Evolutionary conservation across 2,888 invertebrate species (phyloP), one percentile per base, ranked within the genome.

Genomic region (Patella depressa): DNA sequence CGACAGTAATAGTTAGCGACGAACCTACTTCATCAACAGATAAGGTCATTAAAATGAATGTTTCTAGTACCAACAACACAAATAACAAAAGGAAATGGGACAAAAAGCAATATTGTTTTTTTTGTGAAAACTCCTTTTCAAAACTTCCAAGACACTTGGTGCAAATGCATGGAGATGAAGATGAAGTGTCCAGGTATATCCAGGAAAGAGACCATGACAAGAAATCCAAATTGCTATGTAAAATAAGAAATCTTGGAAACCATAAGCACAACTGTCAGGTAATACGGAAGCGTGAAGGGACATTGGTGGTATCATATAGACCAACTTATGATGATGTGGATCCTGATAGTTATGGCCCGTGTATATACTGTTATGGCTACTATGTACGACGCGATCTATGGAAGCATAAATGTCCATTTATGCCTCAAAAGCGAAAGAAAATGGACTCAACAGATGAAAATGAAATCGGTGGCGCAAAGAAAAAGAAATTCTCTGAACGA

Each of bases 211-310:
- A 57, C 17, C 4, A 7, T 15, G n/a, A 57, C n/a, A 57, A 57
- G 57, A 57, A 57, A 57, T 57, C 57, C 3, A 57, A 57, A 15
- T 17, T 57, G 57, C n/a, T 57, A 3, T 57, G 57, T 57, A 57
- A 57, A n/a, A 17, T 57, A n/a, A 15, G 57, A 57, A 57, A 57
- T n/a, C 57, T 57, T 0, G 17, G 57, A 15, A 57, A 57, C 57
- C 57, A 57, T n/a, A 57, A 57, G n/a, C 57, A 57, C n/a, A 57
- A 57, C 57, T 57, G 57, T 57, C 17, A 57, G 17, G 57, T 57
- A 17, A 57, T 57, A 57, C 15, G 7, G 57, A 57, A 57, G n/a
- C 17, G 17, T 57, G 57, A 57, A 57, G 57, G 57, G n/a, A 57
- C 15, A 15, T 57, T 57, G n/a, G 57, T 57, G 17, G 57, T 57